A percentile compares a stretch with the other conserved stretches of the same genome.
Conservation (phyloP, 2,113 vertebrate genomes). For the Sylvicapra grimmia region DNA sequence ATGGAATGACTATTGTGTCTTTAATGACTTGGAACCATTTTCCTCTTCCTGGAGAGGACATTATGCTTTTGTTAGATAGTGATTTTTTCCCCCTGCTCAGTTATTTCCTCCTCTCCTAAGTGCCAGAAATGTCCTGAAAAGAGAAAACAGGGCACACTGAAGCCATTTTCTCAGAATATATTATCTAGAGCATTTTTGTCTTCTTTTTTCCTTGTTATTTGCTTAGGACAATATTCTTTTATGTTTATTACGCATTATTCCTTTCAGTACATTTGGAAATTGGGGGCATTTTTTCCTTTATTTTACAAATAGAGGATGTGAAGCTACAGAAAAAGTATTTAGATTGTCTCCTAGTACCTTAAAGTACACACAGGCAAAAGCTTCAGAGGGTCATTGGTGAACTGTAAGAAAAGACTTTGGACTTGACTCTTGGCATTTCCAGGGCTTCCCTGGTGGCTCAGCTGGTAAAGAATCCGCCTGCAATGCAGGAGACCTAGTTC, state of each 20-base stretch:
- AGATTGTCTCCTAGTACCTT: background rate
- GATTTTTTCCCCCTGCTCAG: background rate
- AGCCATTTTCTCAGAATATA: conserved; percentile 18
- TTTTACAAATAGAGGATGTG: background rate
- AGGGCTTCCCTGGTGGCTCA: background rate
- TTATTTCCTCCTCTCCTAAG: background rate
- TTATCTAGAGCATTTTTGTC: background rate
- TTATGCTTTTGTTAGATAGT: conserved; percentile 43
- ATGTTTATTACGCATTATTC: conserved; percentile 7
- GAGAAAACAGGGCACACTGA: background rate
- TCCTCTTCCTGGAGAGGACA: conserved; percentile 47
- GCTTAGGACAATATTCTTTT: conserved; percentile 8
- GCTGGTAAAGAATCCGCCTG: background rate
- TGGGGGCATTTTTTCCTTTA: background rate
- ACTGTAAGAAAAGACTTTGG: background rate
- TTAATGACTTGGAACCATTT: conserved; percentile 60
- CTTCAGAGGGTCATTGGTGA: background rate
- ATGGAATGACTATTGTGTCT: conserved; percentile 38
- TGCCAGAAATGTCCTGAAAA: conserved; percentile 19
- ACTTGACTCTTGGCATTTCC: background rate
- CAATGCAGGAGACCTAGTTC: background rate
- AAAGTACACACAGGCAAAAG: background rate
- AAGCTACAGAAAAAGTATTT: conserved; percentile 1
- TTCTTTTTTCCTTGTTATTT: background rate
- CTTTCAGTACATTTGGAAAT: conserved; percentile 9